Evolutionary conservation across 2,113 vertebrate species (phyloP), one percentile per base, ranked within the genome.

Genomic region (Cryptoleucopteryx plumbea): DNA sequence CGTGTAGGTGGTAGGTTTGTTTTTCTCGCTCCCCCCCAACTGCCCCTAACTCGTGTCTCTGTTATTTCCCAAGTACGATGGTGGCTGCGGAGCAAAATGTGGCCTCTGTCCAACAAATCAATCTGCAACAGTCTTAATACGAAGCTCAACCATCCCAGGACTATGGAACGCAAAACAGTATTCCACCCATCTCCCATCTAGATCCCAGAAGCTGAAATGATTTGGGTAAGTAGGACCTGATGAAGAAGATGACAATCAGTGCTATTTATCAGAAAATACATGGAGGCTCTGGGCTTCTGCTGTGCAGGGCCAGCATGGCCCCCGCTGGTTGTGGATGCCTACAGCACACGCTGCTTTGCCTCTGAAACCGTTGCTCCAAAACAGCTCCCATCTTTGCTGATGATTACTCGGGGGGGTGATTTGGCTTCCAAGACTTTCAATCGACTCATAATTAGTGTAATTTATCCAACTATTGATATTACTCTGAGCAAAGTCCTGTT

Each of bases 281-380:
- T 4, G 36, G 55, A 58, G 31, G 34, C 34, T 56, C 34, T 52
- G 34, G 29, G 40, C 16, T 70, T 45, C 4, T 9, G 17, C 38
- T 1, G 0, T 38, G 11, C 26, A 10, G 15, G 40, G 27, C 26
- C 53, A 59, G n/a, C 22, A 10, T 2, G 29, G 43, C 29, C 43
- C 65, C 43, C n/a, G 40, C 29, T 18, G 26, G 19, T 6, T 47
- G 29, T 25, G 36, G 19, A 20, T 56, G 55, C 31, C 55, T 21
- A 6, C 11, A 7, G 11, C 26, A 26, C 26, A 11, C 0, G 1
- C 55, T 48, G 34, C 68, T 56, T 73, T 55, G 59, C n/a, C 45
- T 55, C 32, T 58, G 56, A 71, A 31, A 25, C 19, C 0, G 0
- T 21, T 38, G 55, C 43, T 77, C 34, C 7, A 0, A 9, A 75